Percentiles rank a stretch among this genome's conserved stretches.
phyloP scores from a whole-genome alignment of 2,888 invertebrate genomes.

The Mactromeris polynyma region DNA sequence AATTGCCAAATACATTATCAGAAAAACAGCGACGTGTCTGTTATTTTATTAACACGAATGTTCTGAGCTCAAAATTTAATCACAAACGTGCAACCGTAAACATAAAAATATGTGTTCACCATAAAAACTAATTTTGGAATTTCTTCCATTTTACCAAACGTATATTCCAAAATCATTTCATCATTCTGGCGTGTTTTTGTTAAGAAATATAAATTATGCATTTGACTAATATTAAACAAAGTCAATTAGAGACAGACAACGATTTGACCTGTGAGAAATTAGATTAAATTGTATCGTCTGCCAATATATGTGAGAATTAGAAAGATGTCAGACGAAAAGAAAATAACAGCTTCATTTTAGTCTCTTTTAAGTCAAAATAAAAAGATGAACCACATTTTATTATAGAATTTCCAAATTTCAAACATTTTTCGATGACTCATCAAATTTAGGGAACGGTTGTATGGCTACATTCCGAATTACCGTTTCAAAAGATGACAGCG shows the following conservation, averaged over 20 bases:
- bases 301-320: neutral
- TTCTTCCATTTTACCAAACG: neutral
- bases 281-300: conserved; percentile 5
- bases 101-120: neutral
- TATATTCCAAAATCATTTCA: neutral
- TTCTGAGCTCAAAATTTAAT: too few species aligned
- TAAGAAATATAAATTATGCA: neutral
- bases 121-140: neutral
- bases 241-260: neutral
- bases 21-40: too few species aligned
- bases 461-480: too few species aligned
- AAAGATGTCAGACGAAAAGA: neutral
- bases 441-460: too few species aligned
- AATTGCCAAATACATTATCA: too few species aligned
- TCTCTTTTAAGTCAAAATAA: neutral
- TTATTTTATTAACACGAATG: too few species aligned
- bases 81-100: too few species aligned
- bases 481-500: too few species aligned
- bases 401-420: neutral
- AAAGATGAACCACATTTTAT: neutral
- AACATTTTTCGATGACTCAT: neutral
- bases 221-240: neutral
- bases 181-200: neutral
- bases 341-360: neutral
- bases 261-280: conserved; percentile 5